Evolutionary conservation across 2,888 invertebrate species (phyloP), one percentile per base, ranked within the genome.

Genomic region (Drosophila prostipennis): DNA sequence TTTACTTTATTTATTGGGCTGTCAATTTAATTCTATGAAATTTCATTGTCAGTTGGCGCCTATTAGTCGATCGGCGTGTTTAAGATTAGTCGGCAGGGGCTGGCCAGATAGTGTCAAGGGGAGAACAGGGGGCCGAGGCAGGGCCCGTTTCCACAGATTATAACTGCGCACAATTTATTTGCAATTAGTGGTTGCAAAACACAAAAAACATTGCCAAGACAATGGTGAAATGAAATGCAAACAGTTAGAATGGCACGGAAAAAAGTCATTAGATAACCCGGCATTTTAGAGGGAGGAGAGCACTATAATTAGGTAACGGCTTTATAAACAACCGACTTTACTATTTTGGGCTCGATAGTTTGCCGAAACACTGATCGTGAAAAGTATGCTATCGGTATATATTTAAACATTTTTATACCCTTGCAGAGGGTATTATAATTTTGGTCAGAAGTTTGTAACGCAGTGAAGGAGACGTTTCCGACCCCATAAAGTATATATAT

Each of bases 91-190:
- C 26, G n/a, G 29, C 61, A 57, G 49, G 54, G 76, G 45, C 67
- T 56, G 49, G 7, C 10, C 57, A 36, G 45, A 59, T 53, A 54
- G 49, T 26, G 48, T n/a, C 10, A 11, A 16, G 34, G 40, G 71
- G 48, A 19, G 23, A 2, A 3, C 32, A 40, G 40, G 39, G 16
- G 53, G 23, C 23, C 23, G 43, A 8, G 37, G 26, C 61, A 63
- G 26, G 40, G 54, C 64, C 53, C 42, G 42, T 29, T 48, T 46
- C 37, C 34, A 11, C 56, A 34, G 71, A 79, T 69, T 70, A 56
- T 48, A 79, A 81, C 85, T 80, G 80, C 80, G 80, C 80, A 87
- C 67, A 67, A 54, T 75, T 60, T 72, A 68, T 49, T 67, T 19
- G 71, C 78, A 79, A 77, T 73, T 65, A 81, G 74, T 63, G 48